Percentiles rank a stretch among this genome's conserved stretches.
phyloP scores from a whole-genome alignment of 2,888 invertebrate species.

The Drosophila austrosaltans region DNA sequence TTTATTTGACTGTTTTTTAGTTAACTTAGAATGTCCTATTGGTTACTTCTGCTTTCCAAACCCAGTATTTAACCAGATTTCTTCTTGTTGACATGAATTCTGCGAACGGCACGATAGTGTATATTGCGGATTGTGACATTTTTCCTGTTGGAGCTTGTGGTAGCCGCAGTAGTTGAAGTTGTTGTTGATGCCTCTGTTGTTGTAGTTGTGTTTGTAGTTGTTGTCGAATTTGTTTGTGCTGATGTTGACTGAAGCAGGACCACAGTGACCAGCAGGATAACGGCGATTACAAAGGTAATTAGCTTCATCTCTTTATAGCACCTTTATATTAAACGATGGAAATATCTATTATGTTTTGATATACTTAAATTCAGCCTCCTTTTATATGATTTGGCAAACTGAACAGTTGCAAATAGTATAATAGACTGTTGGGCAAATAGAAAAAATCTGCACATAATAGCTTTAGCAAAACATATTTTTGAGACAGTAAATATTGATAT shows the following conservation, averaged over 20 bases:
- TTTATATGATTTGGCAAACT: conserved; percentile 19
- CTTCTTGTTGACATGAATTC: background rate
- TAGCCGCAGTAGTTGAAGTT: conserved; percentile 3
- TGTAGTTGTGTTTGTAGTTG: conserved; percentile 6
- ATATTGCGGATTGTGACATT: conserved; percentile 7
- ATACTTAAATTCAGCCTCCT: background rate
- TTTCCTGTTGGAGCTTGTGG: conserved; percentile 24
- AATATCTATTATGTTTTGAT: background rate
- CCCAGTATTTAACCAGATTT: conserved; percentile 16
- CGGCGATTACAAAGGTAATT: conserved; percentile 26
- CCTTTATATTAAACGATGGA: background rate
- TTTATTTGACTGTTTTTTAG: background rate
- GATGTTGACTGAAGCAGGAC: conserved; percentile 17
- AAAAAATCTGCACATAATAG: conserved; percentile 17
- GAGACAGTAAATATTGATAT: conserved; percentile 6
- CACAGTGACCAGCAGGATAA: conserved; percentile 30
- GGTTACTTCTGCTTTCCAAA: background rate
- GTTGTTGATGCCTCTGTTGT: conserved; percentile 11
- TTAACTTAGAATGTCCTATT: background rate
- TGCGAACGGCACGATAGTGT: conserved; percentile 16
- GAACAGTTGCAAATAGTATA: conserved; percentile 5
- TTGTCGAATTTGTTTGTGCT: conserved; percentile 29
- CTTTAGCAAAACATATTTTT: conserved; percentile 19
- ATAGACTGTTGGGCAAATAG: conserved; percentile 23
- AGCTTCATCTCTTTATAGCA: conserved; percentile 27